Evolutionary conservation across 2,113 vertebrate species (phyloP).

Genomic region (Picathartes gymnocephalus): DNA sequence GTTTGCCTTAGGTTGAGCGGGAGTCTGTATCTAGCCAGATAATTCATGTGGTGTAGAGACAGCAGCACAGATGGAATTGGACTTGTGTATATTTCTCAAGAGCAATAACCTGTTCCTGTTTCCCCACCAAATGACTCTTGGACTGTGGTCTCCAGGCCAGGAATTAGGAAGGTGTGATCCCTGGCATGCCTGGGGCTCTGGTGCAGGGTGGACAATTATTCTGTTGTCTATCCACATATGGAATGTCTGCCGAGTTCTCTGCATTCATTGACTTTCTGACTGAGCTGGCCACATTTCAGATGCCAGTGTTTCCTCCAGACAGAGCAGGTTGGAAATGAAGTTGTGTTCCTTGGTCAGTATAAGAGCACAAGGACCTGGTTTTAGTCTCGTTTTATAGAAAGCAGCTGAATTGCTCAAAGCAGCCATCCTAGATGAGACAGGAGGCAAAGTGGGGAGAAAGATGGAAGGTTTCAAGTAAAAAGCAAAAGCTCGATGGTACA

Average conservation of each 20-base stretch:
- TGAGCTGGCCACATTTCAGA: not conserved
- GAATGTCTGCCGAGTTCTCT: not conserved
- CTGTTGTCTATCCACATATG: not conserved
- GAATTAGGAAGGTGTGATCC: not conserved
- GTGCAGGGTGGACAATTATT: not conserved
- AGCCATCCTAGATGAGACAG: not conserved
- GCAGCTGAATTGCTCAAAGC: not conserved
- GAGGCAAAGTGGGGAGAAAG: not conserved
- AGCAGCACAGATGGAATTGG: not conserved
- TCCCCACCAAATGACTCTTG: not conserved
- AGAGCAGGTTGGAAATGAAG: not conserved
- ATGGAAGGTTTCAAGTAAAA: not conserved
- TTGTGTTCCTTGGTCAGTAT: not conserved
- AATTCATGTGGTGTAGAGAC: not conserved
- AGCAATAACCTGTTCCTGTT: not conserved
- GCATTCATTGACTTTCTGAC: rapidly evolving
- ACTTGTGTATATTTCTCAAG: not conserved
- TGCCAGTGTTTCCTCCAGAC: not conserved
- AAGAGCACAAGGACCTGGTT: not conserved
- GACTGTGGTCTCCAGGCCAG: not conserved
- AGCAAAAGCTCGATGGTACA: not conserved
- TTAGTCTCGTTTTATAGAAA: not conserved
- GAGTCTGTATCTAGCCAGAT: not conserved
- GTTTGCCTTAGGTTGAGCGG: not conserved
- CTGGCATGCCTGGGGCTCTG: not conserved